Conservation (phyloP, 2,888 invertebrate species). For the Phasia obesa region DNA sequence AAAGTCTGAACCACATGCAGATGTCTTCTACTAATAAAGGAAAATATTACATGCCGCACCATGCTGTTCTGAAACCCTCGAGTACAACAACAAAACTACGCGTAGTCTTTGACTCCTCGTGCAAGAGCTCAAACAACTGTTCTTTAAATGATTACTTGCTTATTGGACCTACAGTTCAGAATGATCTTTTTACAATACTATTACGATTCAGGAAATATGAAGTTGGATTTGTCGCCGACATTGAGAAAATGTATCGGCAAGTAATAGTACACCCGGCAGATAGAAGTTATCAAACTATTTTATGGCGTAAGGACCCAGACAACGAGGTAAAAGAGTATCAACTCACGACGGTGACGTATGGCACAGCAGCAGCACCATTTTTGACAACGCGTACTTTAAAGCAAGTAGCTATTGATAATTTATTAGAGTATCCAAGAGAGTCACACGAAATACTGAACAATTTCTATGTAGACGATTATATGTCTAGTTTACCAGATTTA, state of each 20-base stretch:
- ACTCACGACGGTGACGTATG: too few species aligned
- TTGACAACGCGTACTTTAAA: conserved; percentile 49
- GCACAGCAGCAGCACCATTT: too few species aligned
- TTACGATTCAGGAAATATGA: conserved; percentile 42
- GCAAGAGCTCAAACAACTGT: conserved; percentile 43
- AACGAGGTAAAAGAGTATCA: conserved; percentile 29
- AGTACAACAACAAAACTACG: conserved; percentile 67
- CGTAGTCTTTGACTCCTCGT: conserved; percentile 64
- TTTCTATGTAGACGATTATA: conserved; percentile 53
- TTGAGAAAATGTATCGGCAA: conserved; percentile 61
- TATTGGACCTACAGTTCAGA: conserved; percentile 60
- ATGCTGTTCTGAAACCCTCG: conserved; percentile 54
- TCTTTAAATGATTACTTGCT: conserved; percentile 63
- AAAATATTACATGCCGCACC: conserved; percentile 61
- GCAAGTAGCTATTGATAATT: conserved; percentile 55
- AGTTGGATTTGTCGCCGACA: conserved; percentile 45
- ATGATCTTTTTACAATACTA: conserved; percentile 48
- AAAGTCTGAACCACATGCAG: conserved; percentile 44
- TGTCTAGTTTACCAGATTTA: conserved; percentile 60
- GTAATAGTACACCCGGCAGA: conserved; percentile 37
- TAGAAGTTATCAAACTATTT: conserved; percentile 44
- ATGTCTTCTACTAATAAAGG: not conserved
- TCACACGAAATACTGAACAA: conserved; percentile 38
- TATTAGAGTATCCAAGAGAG: conserved; percentile 19
- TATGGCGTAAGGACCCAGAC: conserved; percentile 45